Conservation (phyloP, 1,140 invertebrate genomes). For the Callitettix versicolor region DNA sequence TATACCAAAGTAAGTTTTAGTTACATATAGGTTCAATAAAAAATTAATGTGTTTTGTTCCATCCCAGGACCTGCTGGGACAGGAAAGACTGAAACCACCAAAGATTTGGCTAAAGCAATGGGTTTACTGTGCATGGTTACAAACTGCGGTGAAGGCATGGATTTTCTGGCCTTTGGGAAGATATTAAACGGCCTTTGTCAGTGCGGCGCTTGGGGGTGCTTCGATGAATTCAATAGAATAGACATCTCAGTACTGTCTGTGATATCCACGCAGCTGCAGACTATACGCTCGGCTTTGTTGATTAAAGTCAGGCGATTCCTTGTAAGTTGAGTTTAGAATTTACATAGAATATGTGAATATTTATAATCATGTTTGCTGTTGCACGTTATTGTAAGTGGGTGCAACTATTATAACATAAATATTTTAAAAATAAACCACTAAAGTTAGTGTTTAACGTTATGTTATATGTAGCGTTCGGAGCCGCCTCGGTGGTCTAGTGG, state of each 20-base stretch:
- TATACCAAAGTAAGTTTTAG: no score
- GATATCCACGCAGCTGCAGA: slow-evolving; percentile 82
- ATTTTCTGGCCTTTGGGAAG: slow-evolving; percentile 74
- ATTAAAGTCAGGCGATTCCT: slow-evolving; percentile 59
- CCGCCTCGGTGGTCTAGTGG: no score
- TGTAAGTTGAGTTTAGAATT: slow-evolving; percentile 42
- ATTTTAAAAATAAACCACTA: no score
- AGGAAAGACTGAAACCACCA: slow-evolving; percentile 85
- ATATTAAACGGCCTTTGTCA: slow-evolving; percentile 64
- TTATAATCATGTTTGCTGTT: no score
- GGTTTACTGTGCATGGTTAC: slow-evolving; percentile 61
- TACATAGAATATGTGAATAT: no score
- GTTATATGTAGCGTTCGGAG: no score
- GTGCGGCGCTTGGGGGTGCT: slow-evolving; percentile 80
- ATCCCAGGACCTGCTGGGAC: slow-evolving; percentile 69
- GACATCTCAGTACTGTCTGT: slow-evolving; percentile 83
- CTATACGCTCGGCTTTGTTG: slow-evolving; percentile 71
- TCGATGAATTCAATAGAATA: slow-evolving; percentile 87
- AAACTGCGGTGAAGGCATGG: slow-evolving; percentile 88
- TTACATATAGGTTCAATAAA: no score
- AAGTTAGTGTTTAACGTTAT: no score
- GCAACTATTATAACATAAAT: no score
- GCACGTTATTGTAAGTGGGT: no score
- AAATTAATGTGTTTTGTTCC: no score
- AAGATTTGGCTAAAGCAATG: slow-evolving; percentile 80